Conservation (phyloP, 2,113 vertebrate species). For the Oryzias woworae region DNA sequence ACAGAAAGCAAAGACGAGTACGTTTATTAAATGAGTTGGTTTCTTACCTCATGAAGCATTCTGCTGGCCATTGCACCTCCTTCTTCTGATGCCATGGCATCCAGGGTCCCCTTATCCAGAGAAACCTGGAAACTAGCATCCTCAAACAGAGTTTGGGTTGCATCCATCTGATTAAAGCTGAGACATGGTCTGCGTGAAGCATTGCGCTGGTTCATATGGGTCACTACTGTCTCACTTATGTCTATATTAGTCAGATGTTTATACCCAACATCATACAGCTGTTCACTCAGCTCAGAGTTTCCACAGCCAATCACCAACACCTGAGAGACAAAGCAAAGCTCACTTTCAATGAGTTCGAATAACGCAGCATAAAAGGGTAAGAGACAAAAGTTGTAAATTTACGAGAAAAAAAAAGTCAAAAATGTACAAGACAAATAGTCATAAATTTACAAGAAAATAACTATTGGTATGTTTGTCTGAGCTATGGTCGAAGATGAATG, state of each 20-base stretch:
- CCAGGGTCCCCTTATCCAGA: slow-evolving; percentile 94
- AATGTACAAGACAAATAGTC: no score
- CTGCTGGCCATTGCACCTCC: slow-evolving; percentile 70
- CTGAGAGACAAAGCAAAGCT: slow-evolving; percentile 62
- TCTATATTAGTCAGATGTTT: slow-evolving; percentile 89
- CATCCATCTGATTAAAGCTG: slow-evolving; percentile 86
- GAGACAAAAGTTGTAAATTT: no score
- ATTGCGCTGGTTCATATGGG: slow-evolving; percentile 89
- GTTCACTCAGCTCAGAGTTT: slow-evolving; percentile 95
- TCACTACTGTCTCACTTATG: slow-evolving; percentile 86
- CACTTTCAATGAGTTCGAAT: no score
- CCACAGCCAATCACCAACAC: slow-evolving; percentile 97
- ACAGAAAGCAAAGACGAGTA: no score
- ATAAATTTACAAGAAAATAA: no score
- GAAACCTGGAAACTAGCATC: slow-evolving; percentile 85
- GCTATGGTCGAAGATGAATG: no score
- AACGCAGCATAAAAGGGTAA: no score
- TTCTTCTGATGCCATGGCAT: slow-evolving; percentile 85
- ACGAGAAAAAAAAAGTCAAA: no score
- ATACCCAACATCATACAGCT: slow-evolving; percentile 90
- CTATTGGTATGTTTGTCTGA: no score
- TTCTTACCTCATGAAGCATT: slow-evolving; percentile 85
- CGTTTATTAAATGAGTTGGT: not conserved
- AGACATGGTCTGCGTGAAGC: slow-evolving; percentile 78
- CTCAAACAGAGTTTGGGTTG: slow-evolving; percentile 86